Evolutionary conservation across 2,888 invertebrate genomes (phyloP).

Genomic region (Hecatera dysodea): DNA sequence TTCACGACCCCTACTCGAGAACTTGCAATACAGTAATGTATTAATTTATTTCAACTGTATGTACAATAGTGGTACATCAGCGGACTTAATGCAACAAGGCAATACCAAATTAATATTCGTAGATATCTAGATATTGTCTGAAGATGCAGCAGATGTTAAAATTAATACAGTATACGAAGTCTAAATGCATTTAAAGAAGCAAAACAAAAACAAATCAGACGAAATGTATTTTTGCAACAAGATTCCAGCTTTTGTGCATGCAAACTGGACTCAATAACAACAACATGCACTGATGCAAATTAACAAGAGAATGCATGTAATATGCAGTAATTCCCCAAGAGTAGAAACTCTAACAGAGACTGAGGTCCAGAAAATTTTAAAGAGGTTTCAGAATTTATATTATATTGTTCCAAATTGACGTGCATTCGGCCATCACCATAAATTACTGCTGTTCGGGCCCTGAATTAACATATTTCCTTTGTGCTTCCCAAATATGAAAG

Average conservation of each 20-base stretch:
- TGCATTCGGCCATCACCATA: too few relatives aligned
- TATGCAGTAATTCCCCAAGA: constrained; percentile 16
- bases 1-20: too few relatives aligned
- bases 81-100: too few relatives aligned
- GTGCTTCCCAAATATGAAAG: too few relatives aligned
- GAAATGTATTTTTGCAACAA: constrained; percentile 44
- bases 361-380: too few relatives aligned
- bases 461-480: too few relatives aligned
- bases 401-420: too few relatives aligned
- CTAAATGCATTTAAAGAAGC: neutral
- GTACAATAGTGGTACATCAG: too few relatives aligned
- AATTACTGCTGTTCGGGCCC: too few relatives aligned
- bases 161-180: neutral
- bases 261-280: constrained; percentile 40
- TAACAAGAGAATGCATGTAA: constrained; percentile 46
- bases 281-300: constrained; percentile 40
- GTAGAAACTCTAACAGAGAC: constrained; percentile 16
- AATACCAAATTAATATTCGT: neutral
- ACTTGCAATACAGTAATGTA: neutral
- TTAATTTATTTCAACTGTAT: too few relatives aligned
- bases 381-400: too few relatives aligned
- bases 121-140: neutral
- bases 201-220: constrained; percentile 25
- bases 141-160: neutral
- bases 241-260: constrained; percentile 37